Evolutionary conservation across 2,113 vertebrate species (phyloP).

Genomic region (Sander lucioperca): DNA sequence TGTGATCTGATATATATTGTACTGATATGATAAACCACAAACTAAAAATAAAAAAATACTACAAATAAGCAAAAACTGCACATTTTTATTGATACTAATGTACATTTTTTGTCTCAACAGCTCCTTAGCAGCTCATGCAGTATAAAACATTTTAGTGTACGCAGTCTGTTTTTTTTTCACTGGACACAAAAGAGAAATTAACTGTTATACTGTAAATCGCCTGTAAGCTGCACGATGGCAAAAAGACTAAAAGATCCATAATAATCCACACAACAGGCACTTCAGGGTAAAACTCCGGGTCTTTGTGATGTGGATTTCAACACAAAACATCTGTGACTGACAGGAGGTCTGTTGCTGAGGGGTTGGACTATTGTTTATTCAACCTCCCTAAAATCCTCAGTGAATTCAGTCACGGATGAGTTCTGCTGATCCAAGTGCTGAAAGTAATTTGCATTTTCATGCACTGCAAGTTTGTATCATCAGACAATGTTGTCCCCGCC

Average conservation of each 20-base stretch:
- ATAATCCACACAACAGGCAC: slow-evolving; percentile 35
- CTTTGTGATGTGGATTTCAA: slow-evolving; percentile 40
- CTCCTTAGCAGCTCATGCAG: not conserved
- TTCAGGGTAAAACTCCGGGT: slow-evolving; percentile 40
- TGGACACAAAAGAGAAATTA: slow-evolving; percentile 24
- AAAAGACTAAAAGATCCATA: slow-evolving; percentile 30
- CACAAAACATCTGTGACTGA: slow-evolving; percentile 59
- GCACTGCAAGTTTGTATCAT: slow-evolving; percentile 18
- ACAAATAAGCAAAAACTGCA: slow-evolving; percentile 1
- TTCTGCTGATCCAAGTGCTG: slow-evolving; percentile 47
- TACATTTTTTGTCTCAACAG: not conserved
- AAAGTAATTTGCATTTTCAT: slow-evolving; percentile 43
- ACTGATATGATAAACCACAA: slow-evolving; percentile 7
- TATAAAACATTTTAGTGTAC: slow-evolving; percentile 2
- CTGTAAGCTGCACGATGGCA: not conserved
- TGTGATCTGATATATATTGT: slow-evolving; percentile 11
- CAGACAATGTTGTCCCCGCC: slow-evolving; percentile 6
- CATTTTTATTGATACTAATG: not conserved
- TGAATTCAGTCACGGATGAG: slow-evolving; percentile 42
- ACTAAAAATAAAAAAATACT: not conserved
- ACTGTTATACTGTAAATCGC: not conserved
- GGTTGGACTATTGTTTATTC: slow-evolving; percentile 48
- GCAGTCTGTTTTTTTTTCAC: too few species aligned
- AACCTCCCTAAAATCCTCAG: slow-evolving; percentile 40
- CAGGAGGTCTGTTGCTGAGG: slow-evolving; percentile 38